phyloP scores from a whole-genome alignment of 1,140 invertebrate genomes.

The Diabrotica undecimpunctata region DNA sequence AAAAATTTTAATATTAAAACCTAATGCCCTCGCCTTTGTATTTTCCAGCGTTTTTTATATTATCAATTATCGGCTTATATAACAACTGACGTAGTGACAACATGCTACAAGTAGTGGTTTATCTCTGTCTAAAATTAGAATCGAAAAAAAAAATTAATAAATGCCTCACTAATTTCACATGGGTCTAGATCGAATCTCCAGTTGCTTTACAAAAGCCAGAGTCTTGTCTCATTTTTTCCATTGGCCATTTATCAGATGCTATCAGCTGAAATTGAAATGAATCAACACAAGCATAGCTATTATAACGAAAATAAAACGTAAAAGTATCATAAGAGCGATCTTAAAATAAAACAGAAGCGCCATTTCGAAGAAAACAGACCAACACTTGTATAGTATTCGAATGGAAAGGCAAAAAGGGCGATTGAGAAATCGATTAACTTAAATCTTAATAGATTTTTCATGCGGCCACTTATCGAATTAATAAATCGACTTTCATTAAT shows the following conservation, averaged over 20 bases:
- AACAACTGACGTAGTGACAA: too few species aligned
- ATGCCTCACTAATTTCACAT: not conserved
- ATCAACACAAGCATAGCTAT: slow-evolving; percentile 1
- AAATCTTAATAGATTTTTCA: not conserved
- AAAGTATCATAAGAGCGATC: slow-evolving; percentile 2
- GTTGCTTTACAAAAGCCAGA: not conserved
- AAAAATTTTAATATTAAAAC: too few species aligned
- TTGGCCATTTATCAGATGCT: not conserved
- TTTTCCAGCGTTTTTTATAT: too few species aligned
- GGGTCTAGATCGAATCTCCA: not conserved
- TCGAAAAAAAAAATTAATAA: not conserved
- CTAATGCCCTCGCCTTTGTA: too few species aligned
- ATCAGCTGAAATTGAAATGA: slow-evolving; percentile 2
- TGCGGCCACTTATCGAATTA: not conserved
- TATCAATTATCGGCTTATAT: too few species aligned
- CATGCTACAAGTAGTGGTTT: too few species aligned
- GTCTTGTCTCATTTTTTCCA: not conserved
- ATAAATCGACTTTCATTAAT: too few species aligned
- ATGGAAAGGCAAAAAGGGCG: not conserved
- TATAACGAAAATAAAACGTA: slow-evolving; percentile 3
- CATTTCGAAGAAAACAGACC: not conserved
- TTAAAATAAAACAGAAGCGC: slow-evolving; percentile 2
- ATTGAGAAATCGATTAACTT: not conserved
- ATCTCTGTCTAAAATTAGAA: too few species aligned
- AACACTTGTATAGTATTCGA: not conserved